phyloP scores from a whole-genome alignment of 2,113 vertebrate genomes.

The Sinocyclocheilus anophthalmus region DNA sequence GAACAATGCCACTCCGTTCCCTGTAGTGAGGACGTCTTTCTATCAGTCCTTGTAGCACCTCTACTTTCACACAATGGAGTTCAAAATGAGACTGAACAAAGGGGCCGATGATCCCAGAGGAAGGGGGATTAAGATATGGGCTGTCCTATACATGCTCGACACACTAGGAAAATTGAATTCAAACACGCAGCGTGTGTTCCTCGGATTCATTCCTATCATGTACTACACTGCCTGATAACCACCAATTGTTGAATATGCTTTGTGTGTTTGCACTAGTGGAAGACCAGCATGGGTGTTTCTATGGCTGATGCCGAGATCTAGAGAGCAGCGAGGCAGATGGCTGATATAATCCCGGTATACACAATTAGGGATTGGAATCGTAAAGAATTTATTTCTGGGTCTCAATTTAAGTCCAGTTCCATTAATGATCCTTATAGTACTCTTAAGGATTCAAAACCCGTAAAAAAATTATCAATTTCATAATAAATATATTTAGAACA shows the following conservation, averaged over 20 bases:
- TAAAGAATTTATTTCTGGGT: not conserved
- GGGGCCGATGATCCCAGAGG: not conserved
- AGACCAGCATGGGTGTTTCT: not conserved
- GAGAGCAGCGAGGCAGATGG: not conserved
- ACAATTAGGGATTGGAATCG: not conserved
- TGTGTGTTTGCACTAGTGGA: not conserved
- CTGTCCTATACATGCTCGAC: not conserved
- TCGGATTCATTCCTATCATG: not conserved
- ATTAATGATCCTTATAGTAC: not conserved
- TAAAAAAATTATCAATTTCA: too few relatives aligned
- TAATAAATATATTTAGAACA: too few relatives aligned
- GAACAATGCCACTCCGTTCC: slow-evolving; percentile 13
- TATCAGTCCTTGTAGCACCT: slow-evolving; percentile 8
- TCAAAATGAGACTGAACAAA: slow-evolving; percentile 29
- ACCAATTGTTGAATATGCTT: slow-evolving; percentile 19
- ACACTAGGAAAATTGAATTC: not conserved
- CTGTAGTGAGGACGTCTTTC: slow-evolving; percentile 26
- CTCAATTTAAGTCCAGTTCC: not conserved
- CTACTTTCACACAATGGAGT: slow-evolving; percentile 14
- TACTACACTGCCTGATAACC: not conserved
- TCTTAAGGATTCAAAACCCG: too few relatives aligned
- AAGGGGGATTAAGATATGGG: slow-evolving; percentile 22
- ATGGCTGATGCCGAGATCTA: not conserved
- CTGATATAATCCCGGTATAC: not conserved
- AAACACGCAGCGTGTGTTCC: not conserved